A percentile compares a stretch with the other conserved stretches of the same genome.
Evolutionary conservation across 2,113 vertebrate species (phyloP).

Genomic region (Phycodurus eques): DNA sequence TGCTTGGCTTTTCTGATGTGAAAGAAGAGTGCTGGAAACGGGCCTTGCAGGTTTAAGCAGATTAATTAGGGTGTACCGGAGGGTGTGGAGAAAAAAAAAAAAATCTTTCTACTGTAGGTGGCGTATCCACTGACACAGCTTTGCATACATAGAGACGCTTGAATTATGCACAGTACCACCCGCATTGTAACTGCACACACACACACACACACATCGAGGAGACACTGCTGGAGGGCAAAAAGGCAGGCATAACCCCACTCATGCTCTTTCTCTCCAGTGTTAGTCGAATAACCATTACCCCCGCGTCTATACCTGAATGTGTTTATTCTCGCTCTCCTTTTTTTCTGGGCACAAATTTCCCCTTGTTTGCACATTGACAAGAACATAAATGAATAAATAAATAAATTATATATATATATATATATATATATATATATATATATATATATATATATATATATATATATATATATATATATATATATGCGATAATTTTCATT

Average conservation of each 20-base stretch:
- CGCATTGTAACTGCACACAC: constrained; percentile 15
- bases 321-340: constrained; percentile 40
- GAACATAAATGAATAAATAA: constrained; percentile 56
- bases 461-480: background rate
- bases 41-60: constrained; percentile 67
- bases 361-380: constrained; percentile 43
- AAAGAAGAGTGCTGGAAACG: constrained; percentile 63
- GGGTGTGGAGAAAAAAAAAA: constrained; percentile 42
- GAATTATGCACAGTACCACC: constrained; percentile 45
- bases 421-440: constrained; percentile 7
- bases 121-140: constrained; percentile 66
- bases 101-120: constrained; percentile 64
- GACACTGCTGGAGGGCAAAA: constrained; percentile 58
- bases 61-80: constrained; percentile 72
- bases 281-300: constrained; percentile 49
- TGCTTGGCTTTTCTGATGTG: constrained; percentile 58
- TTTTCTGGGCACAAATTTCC: constrained; percentile 54
- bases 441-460: background rate
- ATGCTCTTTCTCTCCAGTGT: constrained; percentile 37
- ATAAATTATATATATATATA: too few relatives aligned
- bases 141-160: constrained; percentile 49
- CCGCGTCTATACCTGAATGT: constrained; percentile 35
- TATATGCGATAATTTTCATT: constrained; percentile 37
- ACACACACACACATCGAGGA: constrained; percentile 22
- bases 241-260: constrained; percentile 53